Evolutionary conservation across 2,797 vertebrate genomes (phyloP), one percentile per base, ranked within the genome.

Genomic region (Hipposideros larvatus): DNA sequence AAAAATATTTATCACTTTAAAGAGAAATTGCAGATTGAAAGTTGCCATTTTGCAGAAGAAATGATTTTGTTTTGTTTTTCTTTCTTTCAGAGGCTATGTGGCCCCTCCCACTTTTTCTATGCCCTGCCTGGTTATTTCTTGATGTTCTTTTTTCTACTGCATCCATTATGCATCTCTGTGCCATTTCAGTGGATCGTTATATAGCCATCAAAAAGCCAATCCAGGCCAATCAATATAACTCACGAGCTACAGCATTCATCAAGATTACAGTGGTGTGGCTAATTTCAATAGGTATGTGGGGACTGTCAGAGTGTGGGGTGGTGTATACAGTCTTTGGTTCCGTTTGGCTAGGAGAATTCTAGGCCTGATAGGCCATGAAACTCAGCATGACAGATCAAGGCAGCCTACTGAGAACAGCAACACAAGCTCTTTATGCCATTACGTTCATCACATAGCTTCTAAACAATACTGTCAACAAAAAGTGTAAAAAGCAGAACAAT

Each of bases 201-300:
- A 99, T 99, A 88, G 99, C 99, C 4, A 99, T 99, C 97, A 99
- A 99, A 98, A 99, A 99, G 98, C 99, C 99, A 90, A 99, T 99
- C 90, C 99, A 99, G 97, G 99, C 99, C 98, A 99, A 99, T 98
- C 99, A 99, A 97, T 99, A 98, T 98, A 99, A 99, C 96, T 99
- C 99, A 37, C 98, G 99, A 98, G 98, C 99, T 95, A 99, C 99
- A 96, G 99, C 99, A 4, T 97, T 99, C 97, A 98, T 99, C 98
- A 99, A 99, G 98, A 99, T 99, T 94, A 98, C 99, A 53, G 98
- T 99, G 95, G 99, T 99, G 96, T 99, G 99, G 99, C 96, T 99
- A 97, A 99, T 99, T 98, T 99, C 99, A 96, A 99, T 99, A 98
- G 99, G 99, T 99, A 99, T 91, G 99, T 98, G 88, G 95, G 87